Evolutionary conservation across 2,888 invertebrate species (phyloP).

Genomic region (Prionchulus punctatus): DNA sequence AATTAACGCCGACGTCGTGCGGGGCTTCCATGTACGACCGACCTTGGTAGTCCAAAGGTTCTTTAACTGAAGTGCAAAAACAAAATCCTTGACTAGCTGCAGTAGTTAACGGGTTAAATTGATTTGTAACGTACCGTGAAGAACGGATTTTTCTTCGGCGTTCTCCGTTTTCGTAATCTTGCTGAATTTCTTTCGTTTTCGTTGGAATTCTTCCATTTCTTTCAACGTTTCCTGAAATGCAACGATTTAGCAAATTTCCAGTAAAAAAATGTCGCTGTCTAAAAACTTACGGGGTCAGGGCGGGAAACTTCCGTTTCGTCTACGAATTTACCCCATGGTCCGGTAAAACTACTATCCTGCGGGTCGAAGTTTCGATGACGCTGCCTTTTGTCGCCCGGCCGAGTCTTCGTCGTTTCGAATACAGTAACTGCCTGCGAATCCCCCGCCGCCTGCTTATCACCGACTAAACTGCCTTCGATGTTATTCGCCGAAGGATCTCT

Average conservation of each 20-base stretch:
- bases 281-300: constrained; percentile 54
- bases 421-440: constrained; percentile 55
- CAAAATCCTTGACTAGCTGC: no score
- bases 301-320: constrained; percentile 74
- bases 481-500: constrained; percentile 70
- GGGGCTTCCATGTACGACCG: constrained; percentile 82
- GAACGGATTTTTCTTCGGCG: constrained; percentile 78
- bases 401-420: constrained; percentile 50
- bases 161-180: constrained; percentile 69
- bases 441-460: constrained; percentile 51
- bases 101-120: no score
- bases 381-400: constrained; percentile 43
- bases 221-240: constrained; percentile 61
- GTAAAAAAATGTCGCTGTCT: no score
- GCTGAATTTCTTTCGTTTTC: constrained; percentile 67
- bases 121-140: constrained; percentile 57
- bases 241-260: constrained; percentile 7
- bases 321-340: constrained; percentile 88
- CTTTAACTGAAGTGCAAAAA: constrained; percentile 79
- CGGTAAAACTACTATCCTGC: constrained; percentile 79
- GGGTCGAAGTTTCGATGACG: constrained; percentile 73
- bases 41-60: constrained; percentile 86
- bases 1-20: constrained; percentile 73
- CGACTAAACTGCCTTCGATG: constrained; percentile 37
- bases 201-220: constrained; percentile 79